Evolutionary conservation across 1,140 invertebrate genomes (phyloP).

Genomic region (Dendroctonus ponderosae): DNA sequence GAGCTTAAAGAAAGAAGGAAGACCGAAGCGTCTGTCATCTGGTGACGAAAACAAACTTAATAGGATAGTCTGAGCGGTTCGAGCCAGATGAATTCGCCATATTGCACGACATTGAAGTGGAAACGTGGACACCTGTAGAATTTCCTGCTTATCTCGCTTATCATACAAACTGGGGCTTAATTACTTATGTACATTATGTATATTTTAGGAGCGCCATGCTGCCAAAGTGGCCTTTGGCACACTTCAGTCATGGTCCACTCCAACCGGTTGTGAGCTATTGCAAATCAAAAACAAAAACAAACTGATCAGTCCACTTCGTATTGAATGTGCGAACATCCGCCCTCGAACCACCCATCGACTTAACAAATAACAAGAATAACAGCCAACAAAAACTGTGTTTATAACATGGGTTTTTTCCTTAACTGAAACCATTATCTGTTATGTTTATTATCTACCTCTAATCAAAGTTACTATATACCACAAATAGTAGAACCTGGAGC

Average conservation of each 20-base stretch:
- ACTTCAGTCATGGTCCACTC: no score
- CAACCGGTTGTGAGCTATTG: no score
- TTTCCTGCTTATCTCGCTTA: no score
- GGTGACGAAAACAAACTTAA: conserved; percentile 49
- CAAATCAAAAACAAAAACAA: background rate
- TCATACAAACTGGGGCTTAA: no score
- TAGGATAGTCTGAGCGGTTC: conserved; percentile 30
- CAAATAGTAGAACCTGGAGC: conserved; percentile 50
- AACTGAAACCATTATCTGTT: conserved; percentile 51
- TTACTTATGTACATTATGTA: no score
- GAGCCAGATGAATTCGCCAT: conserved; percentile 9
- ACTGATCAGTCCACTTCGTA: background rate
- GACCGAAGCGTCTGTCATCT: conserved; percentile 48
- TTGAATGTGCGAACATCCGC: background rate
- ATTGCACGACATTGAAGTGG: conserved; percentile 37
- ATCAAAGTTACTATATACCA: conserved; percentile 54
- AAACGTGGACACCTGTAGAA: conserved; percentile 21
- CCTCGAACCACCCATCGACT: background rate
- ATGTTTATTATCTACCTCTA: conserved; percentile 52
- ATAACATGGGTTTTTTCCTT: conserved; percentile 46
- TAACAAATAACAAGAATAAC: conserved; percentile 50
- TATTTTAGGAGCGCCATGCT: no score
- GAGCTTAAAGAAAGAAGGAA: conserved; percentile 39
- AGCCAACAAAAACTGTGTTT: conserved; percentile 49
- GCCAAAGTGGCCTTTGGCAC: no score